Evolutionary conservation across 1,140 invertebrate species (phyloP).

Genomic region (Sinonovacula constricta): DNA sequence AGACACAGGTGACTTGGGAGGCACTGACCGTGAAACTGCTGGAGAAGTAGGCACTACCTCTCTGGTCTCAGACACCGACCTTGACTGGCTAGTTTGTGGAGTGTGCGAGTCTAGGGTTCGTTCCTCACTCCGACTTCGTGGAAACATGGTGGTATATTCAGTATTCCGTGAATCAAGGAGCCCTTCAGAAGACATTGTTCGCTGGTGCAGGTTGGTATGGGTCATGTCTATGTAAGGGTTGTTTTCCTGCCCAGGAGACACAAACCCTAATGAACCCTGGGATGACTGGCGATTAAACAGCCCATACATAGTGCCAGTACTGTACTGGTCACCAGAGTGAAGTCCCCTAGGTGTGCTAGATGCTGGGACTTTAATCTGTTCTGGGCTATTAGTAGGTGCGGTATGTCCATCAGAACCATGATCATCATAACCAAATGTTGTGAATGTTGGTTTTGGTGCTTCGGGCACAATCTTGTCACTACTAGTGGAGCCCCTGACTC

Average conservation of each 20-base stretch:
- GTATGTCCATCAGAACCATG: not conserved
- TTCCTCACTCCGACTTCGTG: conserved; percentile 56
- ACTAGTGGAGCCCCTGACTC: conserved; percentile 25
- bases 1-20: not conserved
- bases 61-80: conserved; percentile 22
- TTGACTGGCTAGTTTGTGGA: not conserved
- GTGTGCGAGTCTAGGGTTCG: conserved; percentile 43
- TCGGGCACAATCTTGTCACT: conserved; percentile 44
- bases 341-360: conserved; percentile 13
- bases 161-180: conserved; percentile 52
- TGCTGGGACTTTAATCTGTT: conserved; percentile 10
- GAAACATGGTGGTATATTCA: conserved; percentile 44
- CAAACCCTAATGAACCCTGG: conserved; percentile 38
- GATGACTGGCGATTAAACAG: conserved; percentile 24
- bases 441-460: conserved; percentile 56
- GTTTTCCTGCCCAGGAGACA: conserved; percentile 47
- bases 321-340: not conserved
- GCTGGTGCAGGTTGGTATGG: conserved; percentile 33
- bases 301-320: not conserved
- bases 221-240: conserved; percentile 55
- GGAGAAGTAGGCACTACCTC: not conserved
- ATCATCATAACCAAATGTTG: conserved; percentile 62
- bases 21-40: not conserved
- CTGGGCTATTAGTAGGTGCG: conserved; percentile 13
- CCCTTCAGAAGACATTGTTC: conserved; percentile 65